Conservation (phyloP, 2,797 vertebrate species). For the Dipus sagitta region DNA sequence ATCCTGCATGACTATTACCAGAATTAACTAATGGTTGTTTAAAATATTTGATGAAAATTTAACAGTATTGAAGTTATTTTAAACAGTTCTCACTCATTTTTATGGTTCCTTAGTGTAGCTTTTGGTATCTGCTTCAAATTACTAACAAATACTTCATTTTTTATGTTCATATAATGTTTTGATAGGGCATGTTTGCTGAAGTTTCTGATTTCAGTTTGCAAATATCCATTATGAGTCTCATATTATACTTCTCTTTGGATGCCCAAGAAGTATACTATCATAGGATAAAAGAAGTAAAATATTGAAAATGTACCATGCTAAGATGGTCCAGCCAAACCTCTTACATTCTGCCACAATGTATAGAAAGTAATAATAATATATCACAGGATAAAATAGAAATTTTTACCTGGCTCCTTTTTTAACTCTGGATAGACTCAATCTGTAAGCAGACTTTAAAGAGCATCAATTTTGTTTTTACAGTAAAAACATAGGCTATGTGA, state of each 20-base stretch:
- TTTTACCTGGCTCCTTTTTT: neutral
- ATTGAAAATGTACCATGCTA: neutral
- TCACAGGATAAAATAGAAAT: neutral
- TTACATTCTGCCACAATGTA: neutral
- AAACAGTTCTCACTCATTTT: neutral
- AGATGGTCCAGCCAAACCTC: neutral
- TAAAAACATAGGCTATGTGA: neutral
- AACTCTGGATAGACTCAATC: neutral
- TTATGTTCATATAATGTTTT: conserved; percentile 19
- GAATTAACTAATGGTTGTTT: neutral
- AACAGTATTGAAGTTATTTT: neutral
- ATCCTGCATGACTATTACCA: neutral
- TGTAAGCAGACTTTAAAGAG: conserved; percentile 21
- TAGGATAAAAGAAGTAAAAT: neutral
- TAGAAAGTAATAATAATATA: neutral
- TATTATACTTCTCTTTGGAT: neutral
- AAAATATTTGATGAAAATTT: neutral
- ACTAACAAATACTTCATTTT: neutral
- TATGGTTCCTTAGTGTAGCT: neutral
- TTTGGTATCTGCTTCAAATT: neutral
- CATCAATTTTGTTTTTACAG: conserved; percentile 6
- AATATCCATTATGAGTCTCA: conserved; percentile 1
- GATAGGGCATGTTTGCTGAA: neutral
- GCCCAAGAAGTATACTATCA: neutral
- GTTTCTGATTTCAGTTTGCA: conserved; percentile 2